Base-by-base conservation (phyloP, 2,888 invertebrate species). In the Eurytoma adleriae region DNA sequence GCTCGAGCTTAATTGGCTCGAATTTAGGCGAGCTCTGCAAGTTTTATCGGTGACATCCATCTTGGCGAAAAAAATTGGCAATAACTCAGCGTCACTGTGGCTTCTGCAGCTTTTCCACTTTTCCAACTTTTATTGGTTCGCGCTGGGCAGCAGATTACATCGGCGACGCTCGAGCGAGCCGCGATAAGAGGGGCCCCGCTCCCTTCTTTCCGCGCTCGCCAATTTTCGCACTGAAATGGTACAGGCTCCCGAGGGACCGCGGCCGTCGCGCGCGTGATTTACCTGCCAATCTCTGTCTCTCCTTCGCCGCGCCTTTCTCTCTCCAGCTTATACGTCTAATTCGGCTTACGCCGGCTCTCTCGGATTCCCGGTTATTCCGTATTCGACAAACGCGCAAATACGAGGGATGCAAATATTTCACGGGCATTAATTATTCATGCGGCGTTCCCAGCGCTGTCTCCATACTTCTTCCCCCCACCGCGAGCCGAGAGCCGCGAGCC, bases 391-490 rank as follows among this genome's bases (percentile, higher is more conserved):
- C 77, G 82, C 76, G 71, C 81, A 68, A 79, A 76, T 69, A 64
- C 82, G 74, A 64, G 66, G 79, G 79, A 83, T 83, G 81, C 84
- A 84, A 83, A 83, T 82, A 82, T 81, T 81, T 78, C 62, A 76
- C 59, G 73, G 66, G 78, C 82, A 83, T 84, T 81, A 83, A 84
- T 83, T 84, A 84, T 84, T 84, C 84, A 84, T 83, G 79, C 79
- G 68, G 52, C 79, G 78, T 79, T 78, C 50, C 79, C 78, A 40
- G 50, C 48, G 62, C 66, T 74, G 77, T 80, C 72, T 59, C 67
- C 78, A 54, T 67, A 24, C 59, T 52, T 78, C 71, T 80, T 79
- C 62, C 40, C 80, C 4, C 3, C 54, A n/a, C 5, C 18, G 12
- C 3, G 12, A n/a, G n/a, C n/a, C n/a, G n/a, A n/a, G n/a, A n/a